Percentiles rank a stretch among this genome's conserved stretches.
Conservation (phyloP, 2,797 vertebrate species). For the Dicrostonyx torquatus region DNA sequence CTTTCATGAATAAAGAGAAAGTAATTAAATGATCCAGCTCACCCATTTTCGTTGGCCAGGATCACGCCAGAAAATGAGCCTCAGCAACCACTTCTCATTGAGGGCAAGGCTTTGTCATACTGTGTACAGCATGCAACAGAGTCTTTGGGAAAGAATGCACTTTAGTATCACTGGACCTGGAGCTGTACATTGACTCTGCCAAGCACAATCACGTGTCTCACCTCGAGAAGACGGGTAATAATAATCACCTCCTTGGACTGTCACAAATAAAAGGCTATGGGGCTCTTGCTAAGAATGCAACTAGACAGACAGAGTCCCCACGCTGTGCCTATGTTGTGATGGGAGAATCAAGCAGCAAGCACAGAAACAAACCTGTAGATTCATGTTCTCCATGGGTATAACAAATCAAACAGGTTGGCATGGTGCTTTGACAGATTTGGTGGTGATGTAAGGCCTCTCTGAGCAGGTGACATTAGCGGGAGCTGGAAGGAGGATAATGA, state of each 20-base stretch:
- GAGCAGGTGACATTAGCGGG: not conserved
- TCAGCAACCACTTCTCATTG: not conserved
- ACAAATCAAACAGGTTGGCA: not conserved
- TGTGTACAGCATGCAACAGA: not conserved
- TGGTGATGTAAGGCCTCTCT: not conserved
- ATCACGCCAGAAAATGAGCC: not conserved
- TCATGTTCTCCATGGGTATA: not conserved
- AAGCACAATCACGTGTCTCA: not conserved
- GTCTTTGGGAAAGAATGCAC: not conserved
- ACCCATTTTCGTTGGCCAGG: not conserved
- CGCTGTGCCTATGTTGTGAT: not conserved
- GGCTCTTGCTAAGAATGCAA: not conserved
- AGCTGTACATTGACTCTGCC: not conserved
- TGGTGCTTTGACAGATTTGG: not conserved
- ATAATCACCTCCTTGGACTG: not conserved
- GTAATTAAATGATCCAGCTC: conserved; percentile 9
- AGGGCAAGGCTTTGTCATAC: not conserved
- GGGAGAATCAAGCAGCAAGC: not conserved
- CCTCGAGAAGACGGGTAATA: not conserved
- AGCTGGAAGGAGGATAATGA: conserved; percentile 11
- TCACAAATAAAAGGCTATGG: not conserved
- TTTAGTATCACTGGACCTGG: not conserved
- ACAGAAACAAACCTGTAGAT: not conserved
- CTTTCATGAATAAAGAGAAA: not conserved
- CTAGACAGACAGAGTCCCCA: not conserved